These are phyloP conservation scores for Xanthorhoe designata DNA, from an alignment of 2,888 invertebrate genomes.

Conservation along the genomic window DNA sequence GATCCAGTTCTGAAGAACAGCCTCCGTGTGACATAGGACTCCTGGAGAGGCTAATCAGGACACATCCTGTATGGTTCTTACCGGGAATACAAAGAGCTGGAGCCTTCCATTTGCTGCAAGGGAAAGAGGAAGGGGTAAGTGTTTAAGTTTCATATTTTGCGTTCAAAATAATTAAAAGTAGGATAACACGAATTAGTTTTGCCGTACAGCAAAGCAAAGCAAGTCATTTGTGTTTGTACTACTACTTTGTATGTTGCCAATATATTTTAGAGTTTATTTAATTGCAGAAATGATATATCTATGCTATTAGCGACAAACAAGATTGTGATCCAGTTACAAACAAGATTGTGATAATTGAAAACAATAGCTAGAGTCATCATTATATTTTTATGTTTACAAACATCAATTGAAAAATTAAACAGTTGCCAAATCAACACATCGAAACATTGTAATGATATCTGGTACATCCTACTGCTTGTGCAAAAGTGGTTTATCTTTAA, in stretches of 20 bases:
- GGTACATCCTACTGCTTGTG: background rate
- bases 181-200: no score
- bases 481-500: background rate
- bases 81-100: slow-evolving; percentile 97
- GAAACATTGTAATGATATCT: slow-evolving; percentile 3
- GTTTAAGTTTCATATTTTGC: background rate
- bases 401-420: slow-evolving; percentile 2
- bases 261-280: background rate
- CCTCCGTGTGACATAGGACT: slow-evolving; percentile 94
- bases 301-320: background rate
- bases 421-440: background rate
- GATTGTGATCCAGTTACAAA: no score
- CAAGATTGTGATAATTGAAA: background rate
- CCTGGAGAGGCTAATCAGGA: slow-evolving; percentile 94
- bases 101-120: slow-evolving; percentile 96
- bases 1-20: slow-evolving; percentile 87
- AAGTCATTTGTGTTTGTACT: background rate
- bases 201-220: no score
- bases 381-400: slow-evolving; percentile 14
- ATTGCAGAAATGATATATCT: background rate
- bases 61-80: slow-evolving; percentile 98
- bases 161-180: no score
- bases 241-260: background rate
- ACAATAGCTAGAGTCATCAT: slow-evolving; percentile 1
- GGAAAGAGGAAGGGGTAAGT: slow-evolving; percentile 96